Percentiles rank a stretch among this genome's conserved stretches.
phyloP scores from a whole-genome alignment of 1,140 invertebrate genomes.

The Streblospio benedicti region DNA sequence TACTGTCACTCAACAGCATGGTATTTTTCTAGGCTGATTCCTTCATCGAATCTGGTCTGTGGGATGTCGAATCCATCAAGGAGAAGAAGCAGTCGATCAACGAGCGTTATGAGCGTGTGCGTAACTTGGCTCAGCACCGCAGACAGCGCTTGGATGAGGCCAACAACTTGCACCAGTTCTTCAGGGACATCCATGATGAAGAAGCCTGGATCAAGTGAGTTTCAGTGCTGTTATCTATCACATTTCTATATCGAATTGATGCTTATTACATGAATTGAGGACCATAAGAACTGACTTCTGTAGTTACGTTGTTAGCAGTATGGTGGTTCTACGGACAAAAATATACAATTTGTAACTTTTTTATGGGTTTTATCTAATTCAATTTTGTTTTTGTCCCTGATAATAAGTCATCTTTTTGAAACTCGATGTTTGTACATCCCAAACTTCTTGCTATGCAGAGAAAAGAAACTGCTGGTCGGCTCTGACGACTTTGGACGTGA shows the following conservation, averaged over 20 bases:
- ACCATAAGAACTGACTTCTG: too few relatives aligned
- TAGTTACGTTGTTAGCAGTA: too few relatives aligned
- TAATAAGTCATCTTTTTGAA: too few relatives aligned
- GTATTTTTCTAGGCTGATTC: too few relatives aligned
- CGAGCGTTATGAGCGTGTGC: constrained; percentile 53
- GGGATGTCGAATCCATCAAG: constrained; percentile 43
- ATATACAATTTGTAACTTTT: too few relatives aligned
- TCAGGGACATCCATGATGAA: constrained; percentile 97
- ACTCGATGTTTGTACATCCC: too few relatives aligned
- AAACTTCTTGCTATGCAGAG: too few relatives aligned
- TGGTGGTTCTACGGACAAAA: too few relatives aligned
- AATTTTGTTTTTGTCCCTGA: too few relatives aligned
- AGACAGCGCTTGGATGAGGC: constrained; percentile 83
- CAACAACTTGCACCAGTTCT: constrained; percentile 97
- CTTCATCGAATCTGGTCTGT: constrained; percentile 45
- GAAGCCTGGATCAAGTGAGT: constrained; percentile 97
- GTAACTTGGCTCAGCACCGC: constrained; percentile 83
- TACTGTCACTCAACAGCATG: too few relatives aligned
- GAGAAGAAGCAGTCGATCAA: constrained; percentile 44
- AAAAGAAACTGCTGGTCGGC: constrained; percentile 94
- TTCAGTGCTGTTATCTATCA: too few relatives aligned
- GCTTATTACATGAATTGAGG: background rate
- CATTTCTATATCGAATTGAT: background rate
- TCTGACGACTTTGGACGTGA: constrained; percentile 98
- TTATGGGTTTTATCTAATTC: too few relatives aligned